phyloP scores from a whole-genome alignment of 2,113 vertebrate species.

The Harpagus bidentatus region DNA sequence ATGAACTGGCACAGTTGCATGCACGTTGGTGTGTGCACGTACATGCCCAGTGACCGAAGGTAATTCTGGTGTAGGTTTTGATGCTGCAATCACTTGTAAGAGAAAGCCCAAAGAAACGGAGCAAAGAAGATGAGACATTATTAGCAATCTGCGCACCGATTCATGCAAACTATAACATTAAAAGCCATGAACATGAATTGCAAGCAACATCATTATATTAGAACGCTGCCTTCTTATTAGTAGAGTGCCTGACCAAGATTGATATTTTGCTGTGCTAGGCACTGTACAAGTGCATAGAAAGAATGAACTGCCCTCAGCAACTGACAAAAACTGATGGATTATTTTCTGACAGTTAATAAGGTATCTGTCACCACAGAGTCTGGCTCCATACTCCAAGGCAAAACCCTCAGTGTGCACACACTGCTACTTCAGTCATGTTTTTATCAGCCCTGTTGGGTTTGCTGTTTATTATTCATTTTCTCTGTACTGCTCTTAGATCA shows the following conservation, averaged over 20 bases:
- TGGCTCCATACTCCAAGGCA: neutral
- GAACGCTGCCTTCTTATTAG: neutral
- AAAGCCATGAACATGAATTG: neutral
- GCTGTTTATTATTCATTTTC: neutral
- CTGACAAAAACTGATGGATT: neutral
- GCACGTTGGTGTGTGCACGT: fast-evolving
- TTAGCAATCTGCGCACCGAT: neutral
- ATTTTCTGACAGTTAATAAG: neutral
- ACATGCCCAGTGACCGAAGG: fast-evolving
- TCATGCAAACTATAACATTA: neutral
- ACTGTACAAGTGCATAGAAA: neutral
- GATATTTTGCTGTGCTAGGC: neutral
- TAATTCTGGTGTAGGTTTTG: neutral
- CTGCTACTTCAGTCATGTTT: neutral
- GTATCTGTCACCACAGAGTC: neutral
- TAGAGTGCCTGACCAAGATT: neutral
- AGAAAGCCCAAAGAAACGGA: neutral
- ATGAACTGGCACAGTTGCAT: neutral
- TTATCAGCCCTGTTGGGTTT: neutral
- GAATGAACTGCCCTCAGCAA: neutral
- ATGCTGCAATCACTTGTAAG: neutral
- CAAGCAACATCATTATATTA: neutral
- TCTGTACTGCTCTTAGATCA: neutral
- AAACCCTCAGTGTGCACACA: neutral
- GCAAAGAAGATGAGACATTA: neutral